A percentile compares a stretch with the other conserved stretches of the same genome.
Conservation (phyloP, 1,140 invertebrate genomes). For the Calycopis cecrops region DNA sequence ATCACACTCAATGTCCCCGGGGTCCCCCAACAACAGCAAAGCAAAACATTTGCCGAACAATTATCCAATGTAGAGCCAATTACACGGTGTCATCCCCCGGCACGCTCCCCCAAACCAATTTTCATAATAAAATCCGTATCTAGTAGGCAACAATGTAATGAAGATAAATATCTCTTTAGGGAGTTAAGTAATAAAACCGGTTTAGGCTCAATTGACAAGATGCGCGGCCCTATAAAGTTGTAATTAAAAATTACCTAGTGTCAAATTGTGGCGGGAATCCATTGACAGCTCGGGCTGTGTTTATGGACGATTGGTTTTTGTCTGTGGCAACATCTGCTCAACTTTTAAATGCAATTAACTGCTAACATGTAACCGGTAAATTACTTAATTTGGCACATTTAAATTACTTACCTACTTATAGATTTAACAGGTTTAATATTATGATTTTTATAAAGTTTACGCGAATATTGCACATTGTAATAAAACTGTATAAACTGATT, state of each 20-base stretch:
- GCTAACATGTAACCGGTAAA: no score
- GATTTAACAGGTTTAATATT: no score
- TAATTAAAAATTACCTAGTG: conserved; percentile 49
- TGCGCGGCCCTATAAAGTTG: conserved; percentile 31
- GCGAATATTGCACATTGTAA: no score
- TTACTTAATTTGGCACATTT: no score
- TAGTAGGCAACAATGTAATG: conserved; percentile 57
- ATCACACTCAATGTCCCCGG: neutral
- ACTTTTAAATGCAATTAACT: no score
- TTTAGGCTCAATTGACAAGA: conserved; percentile 68
- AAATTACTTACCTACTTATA: no score
- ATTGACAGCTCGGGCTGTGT: conserved; percentile 33
- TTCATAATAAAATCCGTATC: conserved; percentile 66
- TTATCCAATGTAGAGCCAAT: conserved; percentile 63
- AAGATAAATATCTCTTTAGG: conserved; percentile 67
- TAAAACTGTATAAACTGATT: no score
- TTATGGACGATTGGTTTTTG: conserved; percentile 17
- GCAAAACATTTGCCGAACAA: conserved; percentile 57
- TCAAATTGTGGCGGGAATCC: conserved; percentile 52
- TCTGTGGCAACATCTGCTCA: conserved; percentile 14
- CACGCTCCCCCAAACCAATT: conserved; percentile 55
- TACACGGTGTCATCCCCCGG: conserved; percentile 56
- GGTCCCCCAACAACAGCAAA: conserved; percentile 17
- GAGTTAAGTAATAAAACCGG: conserved; percentile 65
- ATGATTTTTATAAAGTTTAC: no score